Conservation (phyloP, 2,888 invertebrate species). For the Lasioglossum villosulum region DNA sequence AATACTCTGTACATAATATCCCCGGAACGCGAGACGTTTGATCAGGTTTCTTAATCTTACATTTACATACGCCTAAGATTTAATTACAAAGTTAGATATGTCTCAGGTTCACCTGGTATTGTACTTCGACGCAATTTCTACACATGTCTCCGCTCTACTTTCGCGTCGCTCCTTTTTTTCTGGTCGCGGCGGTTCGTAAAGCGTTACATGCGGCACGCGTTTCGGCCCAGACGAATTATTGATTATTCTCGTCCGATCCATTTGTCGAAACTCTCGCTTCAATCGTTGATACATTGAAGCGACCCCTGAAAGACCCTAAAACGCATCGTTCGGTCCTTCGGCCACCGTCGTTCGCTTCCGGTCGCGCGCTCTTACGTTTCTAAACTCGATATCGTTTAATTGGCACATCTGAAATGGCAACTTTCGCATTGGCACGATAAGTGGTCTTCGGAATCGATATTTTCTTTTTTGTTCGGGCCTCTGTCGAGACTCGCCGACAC, state of each 20-base stretch:
- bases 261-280: background rate
- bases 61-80: constrained; percentile 75
- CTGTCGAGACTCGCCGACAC: constrained; percentile 15
- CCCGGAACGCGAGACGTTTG: constrained; percentile 58
- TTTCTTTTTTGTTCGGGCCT: background rate
- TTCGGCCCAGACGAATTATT: constrained; percentile 24
- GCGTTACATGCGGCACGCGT: constrained; percentile 27
- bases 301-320: background rate
- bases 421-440: constrained; percentile 82
- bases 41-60: constrained; percentile 70
- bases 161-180: background rate
- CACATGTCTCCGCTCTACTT: constrained; percentile 52
- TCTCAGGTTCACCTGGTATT: constrained; percentile 83
- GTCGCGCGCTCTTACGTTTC: constrained; percentile 55
- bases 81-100: constrained; percentile 84
- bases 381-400: constrained; percentile 72
- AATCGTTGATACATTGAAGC: background rate
- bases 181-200: background rate
- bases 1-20: constrained; percentile 83
- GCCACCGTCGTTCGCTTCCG: background rate
- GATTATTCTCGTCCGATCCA: constrained; percentile 10
- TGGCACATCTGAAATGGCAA: constrained; percentile 84
- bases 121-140: constrained; percentile 82
- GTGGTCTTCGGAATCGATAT: constrained; percentile 38
- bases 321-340: background rate